A percentile compares a stretch with the other conserved stretches of the same genome.
Conservation (phyloP, 2,888 invertebrate genomes). For the Sinopyrophorus schimmeli region DNA sequence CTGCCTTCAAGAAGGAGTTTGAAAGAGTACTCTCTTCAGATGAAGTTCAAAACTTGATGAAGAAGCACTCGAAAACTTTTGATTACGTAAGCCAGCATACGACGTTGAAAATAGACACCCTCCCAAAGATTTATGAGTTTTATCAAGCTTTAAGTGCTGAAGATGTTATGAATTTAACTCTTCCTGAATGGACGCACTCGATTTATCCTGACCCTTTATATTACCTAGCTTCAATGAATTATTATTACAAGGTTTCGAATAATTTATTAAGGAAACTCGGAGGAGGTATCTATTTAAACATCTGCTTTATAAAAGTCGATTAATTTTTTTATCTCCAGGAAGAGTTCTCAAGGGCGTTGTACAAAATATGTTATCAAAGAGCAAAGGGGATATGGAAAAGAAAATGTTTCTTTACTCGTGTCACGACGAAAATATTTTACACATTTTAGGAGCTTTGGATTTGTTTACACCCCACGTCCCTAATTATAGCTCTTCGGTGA, state of each 20-base stretch:
- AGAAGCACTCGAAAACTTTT: background rate
- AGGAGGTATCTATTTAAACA: slow-evolving; percentile 49
- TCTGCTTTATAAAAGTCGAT: background rate
- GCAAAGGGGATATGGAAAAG: slow-evolving; percentile 34
- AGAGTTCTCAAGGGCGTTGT: slow-evolving; percentile 45
- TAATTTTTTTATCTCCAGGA: slow-evolving; percentile 44
- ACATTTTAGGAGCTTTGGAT: slow-evolving; percentile 39
- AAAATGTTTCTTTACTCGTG: slow-evolving; percentile 49
- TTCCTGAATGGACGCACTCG: slow-evolving; percentile 55
- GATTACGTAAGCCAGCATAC: slow-evolving; percentile 18
- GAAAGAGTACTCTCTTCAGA: background rate
- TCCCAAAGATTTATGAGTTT: slow-evolving; percentile 44
- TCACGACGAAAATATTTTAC: slow-evolving; percentile 48
- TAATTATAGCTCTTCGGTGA: slow-evolving; percentile 44
- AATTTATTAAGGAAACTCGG: slow-evolving; percentile 51
- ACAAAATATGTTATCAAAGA: slow-evolving; percentile 43
- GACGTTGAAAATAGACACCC: slow-evolving; percentile 41
- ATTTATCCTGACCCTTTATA: slow-evolving; percentile 50
- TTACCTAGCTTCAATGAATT: slow-evolving; percentile 50
- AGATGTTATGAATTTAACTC: slow-evolving; percentile 46
- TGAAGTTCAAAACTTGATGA: background rate
- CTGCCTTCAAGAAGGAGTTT: slow-evolving; percentile 35
- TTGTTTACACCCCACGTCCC: slow-evolving; percentile 44
- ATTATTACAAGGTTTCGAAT: slow-evolving; percentile 52
- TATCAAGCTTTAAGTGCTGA: slow-evolving; percentile 51